Evolutionary conservation across 2,797 vertebrate species (phyloP).

Genomic region (Simalia tracyae): DNA sequence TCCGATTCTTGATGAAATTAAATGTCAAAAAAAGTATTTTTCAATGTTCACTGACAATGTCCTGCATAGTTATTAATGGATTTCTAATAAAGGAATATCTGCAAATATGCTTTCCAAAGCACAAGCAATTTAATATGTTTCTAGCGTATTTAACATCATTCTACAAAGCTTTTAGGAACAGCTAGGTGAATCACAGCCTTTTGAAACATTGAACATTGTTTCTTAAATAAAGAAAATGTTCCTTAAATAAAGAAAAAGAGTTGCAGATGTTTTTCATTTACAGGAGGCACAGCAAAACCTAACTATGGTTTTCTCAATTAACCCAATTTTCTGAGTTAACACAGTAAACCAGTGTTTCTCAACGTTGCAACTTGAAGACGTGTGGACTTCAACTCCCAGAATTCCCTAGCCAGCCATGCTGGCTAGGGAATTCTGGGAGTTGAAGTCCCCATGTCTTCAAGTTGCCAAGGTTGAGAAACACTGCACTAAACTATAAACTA

Average conservation of each 20-base stretch:
- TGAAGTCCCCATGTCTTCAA: neutral
- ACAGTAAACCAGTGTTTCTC: neutral
- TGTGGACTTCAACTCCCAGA: neutral
- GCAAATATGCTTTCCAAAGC: neutral
- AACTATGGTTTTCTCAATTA: neutral
- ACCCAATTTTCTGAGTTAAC: neutral
- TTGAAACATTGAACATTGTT: neutral
- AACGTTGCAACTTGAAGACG: neutral
- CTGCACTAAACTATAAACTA: neutral
- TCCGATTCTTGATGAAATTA: neutral
- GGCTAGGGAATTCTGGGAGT: neutral
- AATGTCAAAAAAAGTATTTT: neutral
- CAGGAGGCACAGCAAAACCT: neutral
- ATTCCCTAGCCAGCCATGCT: neutral
- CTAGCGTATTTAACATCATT: neutral
- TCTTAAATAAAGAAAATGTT: neutral
- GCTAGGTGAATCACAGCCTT: neutral
- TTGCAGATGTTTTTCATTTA: neutral
- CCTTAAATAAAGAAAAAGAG: neutral
- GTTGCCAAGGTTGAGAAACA: neutral
- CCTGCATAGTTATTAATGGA: neutral
- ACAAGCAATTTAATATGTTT: slow-evolving; percentile 12
- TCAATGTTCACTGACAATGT: neutral
- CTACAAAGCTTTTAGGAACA: neutral
- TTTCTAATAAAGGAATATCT: slow-evolving; percentile 1